Evolutionary conservation across 2,113 vertebrate species (phyloP).

Genomic region (Synchiropus splendidus): DNA sequence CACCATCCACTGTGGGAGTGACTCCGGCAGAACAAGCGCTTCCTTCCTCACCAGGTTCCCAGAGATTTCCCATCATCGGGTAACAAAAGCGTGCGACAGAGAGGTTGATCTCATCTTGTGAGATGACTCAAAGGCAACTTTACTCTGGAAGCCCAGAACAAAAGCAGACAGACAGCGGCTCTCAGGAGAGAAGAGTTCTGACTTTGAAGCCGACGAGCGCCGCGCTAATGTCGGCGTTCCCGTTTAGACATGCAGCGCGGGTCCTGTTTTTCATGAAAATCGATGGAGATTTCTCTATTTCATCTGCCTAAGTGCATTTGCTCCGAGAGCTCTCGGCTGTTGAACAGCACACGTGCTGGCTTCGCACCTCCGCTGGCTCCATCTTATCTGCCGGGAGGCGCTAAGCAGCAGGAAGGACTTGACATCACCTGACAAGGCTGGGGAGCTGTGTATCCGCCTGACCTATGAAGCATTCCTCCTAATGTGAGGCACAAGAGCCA

Average conservation of each 20-base stretch:
- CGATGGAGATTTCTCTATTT: conserved; percentile 44
- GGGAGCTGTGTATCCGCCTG: background rate
- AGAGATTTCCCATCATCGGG: too few species aligned
- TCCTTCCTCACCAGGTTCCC: too few species aligned
- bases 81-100: too few species aligned
- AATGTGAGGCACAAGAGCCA: too few species aligned
- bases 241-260: conserved; percentile 11
- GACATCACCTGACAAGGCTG: conserved; percentile 23
- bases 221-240: conserved; percentile 37
- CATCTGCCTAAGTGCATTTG: conserved; percentile 47
- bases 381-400: conserved; percentile 47
- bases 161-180: conserved; percentile 25
- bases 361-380: conserved; percentile 29
- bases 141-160: conserved; percentile 33
- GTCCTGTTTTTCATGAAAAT: conserved; percentile 26
- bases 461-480: too few species aligned
- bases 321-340: conserved; percentile 41
- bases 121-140: conserved; percentile 23
- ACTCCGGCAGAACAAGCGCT: too few species aligned
- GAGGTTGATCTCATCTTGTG: conserved; percentile 1
- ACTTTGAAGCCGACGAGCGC: conserved; percentile 31
- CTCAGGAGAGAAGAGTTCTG: conserved; percentile 39
- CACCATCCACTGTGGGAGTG: too few species aligned
- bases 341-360: conserved; percentile 40
- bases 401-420: conserved; percentile 43